Conservation (phyloP, 2,113 vertebrate species). For the Butorides virescens region DNA sequence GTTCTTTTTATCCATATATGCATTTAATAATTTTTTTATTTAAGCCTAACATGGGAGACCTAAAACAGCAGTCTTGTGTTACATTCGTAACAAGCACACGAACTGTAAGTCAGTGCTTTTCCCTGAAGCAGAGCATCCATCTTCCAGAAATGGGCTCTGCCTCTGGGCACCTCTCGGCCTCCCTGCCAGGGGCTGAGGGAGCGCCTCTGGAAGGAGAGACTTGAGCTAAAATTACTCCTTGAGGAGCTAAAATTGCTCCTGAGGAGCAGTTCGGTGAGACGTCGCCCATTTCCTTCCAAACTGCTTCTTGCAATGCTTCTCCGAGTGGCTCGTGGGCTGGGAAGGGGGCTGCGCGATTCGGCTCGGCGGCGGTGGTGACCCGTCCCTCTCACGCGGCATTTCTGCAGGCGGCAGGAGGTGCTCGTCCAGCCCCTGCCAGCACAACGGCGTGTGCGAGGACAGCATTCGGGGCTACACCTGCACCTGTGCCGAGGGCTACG, state of each 20-base stretch:
- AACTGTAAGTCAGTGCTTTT: background rate
- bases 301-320: background rate
- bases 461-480: conserved; percentile 80
- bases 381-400: background rate
- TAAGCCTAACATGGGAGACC: background rate
- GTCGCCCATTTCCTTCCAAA: background rate
- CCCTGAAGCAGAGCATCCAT: background rate
- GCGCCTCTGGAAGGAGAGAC: background rate
- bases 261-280: background rate
- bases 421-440: conserved; percentile 80
- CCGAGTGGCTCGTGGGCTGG: accelerated
- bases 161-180: background rate
- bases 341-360: background rate
- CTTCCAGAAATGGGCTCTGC: background rate
- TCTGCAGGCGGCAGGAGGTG: conserved; percentile 79
- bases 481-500: conserved; percentile 70
- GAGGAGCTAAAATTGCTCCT: background rate
- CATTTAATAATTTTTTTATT: no score
- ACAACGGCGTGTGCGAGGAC: conserved; percentile 79
- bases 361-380: background rate
- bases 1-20: background rate
- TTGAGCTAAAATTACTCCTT: background rate
- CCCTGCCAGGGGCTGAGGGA: background rate
- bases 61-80: background rate
- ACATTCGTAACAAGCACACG: accelerated